Base-by-base conservation (phyloP, 1,140 invertebrate genomes). In the Lucilia cuprina region DNA sequence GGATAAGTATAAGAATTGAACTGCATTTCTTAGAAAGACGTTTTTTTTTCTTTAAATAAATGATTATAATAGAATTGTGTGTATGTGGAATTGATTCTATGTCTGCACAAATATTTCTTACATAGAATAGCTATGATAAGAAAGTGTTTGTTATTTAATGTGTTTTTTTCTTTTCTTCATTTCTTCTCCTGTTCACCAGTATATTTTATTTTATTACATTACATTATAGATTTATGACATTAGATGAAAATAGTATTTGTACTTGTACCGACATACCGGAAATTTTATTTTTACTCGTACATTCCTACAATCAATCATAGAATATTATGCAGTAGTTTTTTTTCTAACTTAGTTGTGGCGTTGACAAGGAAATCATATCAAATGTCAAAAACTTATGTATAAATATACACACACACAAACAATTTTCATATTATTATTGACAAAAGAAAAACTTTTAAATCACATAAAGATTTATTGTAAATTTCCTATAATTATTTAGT, bases 351-450 rank as follows among this genome's bases (percentile, higher is more conserved):
- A 30, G 1, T 30, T 30, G 25, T 70, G 65, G 7, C 19, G n/a
- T 70, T 21, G 65, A 70, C 19, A 70, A 70, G 65, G 19, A 70
- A 70, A 70, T 70, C 19, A 70, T 70, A 70, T 70, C n/a, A 70
- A 70, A 70, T 70, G 21, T 21, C 65, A 70, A 19, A 70, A 70
- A 55, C 41, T 60, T n/a, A 60, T 30, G 25, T 30, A 30, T 30
- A 30, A 30, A 30, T 3, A 30, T 3, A 30, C 3, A 30, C 25
- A 30, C 25, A 30, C 25, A 30, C 25, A 30, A 30, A 30, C 25
- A 30, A n/a, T 30, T 30, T 30, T 30, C 25, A 30, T 2, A 30
- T 30, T 3, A n/a, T 30, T 30, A 30, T 30, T 30, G 25, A 30
- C 25, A 30, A 30, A 30, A 30, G 25, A 30, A 30, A 30, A 30